Evolutionary conservation across 2,797 vertebrate species (phyloP), one percentile per base, ranked within the genome.

Genomic region (Sylvilagus floridanus): DNA sequence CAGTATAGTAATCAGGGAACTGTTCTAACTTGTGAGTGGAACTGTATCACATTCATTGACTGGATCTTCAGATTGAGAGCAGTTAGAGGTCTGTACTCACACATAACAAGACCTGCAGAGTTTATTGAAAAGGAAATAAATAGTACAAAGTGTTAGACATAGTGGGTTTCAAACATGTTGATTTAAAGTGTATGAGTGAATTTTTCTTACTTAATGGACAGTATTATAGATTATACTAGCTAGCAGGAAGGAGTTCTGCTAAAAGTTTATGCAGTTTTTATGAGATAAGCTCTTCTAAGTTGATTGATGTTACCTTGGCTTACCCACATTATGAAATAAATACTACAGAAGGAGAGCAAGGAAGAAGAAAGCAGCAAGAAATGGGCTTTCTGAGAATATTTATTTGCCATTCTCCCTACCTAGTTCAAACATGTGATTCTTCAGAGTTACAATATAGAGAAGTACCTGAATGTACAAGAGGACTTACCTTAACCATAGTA

Each of bases 181-280:
- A 78, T 88, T 95, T 96, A 88, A 93, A 88, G 32, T 52, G 30
- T 47, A 28, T 92, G 54, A 95, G 52, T 47, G 72, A 79, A 66
- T 90, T 91, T 88, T 89, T 91, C 71, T 83, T 76, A 66, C 54
- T 52, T 11, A 92, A 78, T 12, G 42, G n/a, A 37, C 13, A 84
- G 77, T 65, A n/a, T 5, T 77, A 12, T 71, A 73, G 16, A 92
- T 79, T 68, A 76, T n/a, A 32, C 52, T 88, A 63, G 35, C 54
- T 86, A 60, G 63, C 2, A 69, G 63, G 12, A 91, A 71, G 3
- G 52, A 84, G 17, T 57, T 96, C 92, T 90, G n/a, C 85, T 93
- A 63, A 77, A 75, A 88, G 12, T 86, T 82, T 79, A 68, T 92
- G 42, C 37, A 94, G 26, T 84, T 96, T 95, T 96, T 88, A 95